Evolutionary conservation across 2,113 vertebrate genomes (phyloP), one percentile per base, ranked within the genome.

Genomic region (Podarcis raffonei): DNA sequence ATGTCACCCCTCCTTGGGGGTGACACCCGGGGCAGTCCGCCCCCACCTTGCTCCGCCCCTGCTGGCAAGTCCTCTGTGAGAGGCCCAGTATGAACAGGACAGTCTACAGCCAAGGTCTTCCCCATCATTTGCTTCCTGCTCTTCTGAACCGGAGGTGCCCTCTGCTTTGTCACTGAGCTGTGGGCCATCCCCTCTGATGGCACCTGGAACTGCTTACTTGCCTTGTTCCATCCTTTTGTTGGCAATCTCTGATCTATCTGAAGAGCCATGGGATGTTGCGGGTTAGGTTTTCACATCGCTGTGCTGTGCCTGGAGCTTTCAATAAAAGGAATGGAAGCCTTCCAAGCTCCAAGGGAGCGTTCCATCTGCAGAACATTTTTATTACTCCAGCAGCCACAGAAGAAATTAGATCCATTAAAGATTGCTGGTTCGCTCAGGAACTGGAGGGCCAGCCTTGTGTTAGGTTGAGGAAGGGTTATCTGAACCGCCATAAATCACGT

Each of bases 281-380:
- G 90, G 94, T 92, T 93, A 71, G 42, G 42, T 88, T 92, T 84
- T 91, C 78, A 30, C 72, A 89, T 42, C 0, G 7, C 65, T 48
- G 22, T 1, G 87, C 85, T 48, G 0, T n/a, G 89, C 92, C 88
- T 85, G 91, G 89, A 87, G 91, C 93, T 89, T 92, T 94, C 95
- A 93, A 35, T 81, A 76, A 93, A 92, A 86, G 92, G 87, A 85
- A 89, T 94, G 93, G 93, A 96, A 93, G 42, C 12, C 0, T 83
- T 95, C 94, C 94, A 94, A 92, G 94, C 93, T 96, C 94, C 93
- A 62, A 88, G 94, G 91, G 94, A 94, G 88, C 88, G 37, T 72
- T 95, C 92, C 88, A 92, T 95, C 91, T 89, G 92, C 91, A 94
- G 89, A 89, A 81, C 90, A 85, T 92, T 94, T 95, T 57, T 75